phyloP scores from a whole-genome alignment of 2,888 invertebrate species.

The Oxycera nigricornis region DNA sequence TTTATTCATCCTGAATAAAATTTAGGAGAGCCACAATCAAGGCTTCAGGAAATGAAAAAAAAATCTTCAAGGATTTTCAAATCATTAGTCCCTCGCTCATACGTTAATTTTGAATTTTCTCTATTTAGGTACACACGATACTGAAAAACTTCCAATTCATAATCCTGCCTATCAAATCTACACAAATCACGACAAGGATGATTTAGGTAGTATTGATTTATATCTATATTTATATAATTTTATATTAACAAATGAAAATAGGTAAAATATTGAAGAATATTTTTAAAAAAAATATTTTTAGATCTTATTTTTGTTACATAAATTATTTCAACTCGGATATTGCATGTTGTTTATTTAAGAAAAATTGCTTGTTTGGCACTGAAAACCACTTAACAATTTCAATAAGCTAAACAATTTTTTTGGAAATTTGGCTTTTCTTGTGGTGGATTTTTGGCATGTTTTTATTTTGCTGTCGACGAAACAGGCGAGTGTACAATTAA shows the following conservation, averaged over 20 bases:
- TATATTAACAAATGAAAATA: no score
- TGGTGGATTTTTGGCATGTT: constrained; percentile 14
- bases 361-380: constrained; percentile 3
- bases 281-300: background rate
- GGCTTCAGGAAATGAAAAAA: background rate
- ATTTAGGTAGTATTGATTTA: constrained; percentile 50
- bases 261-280: background rate
- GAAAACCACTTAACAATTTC: background rate
- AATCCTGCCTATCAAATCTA: constrained; percentile 62
- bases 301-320: background rate
- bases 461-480: constrained; percentile 3
- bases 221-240: no score
- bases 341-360: no score
- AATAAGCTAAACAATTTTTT: background rate
- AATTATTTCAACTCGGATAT: constrained; percentile 14
- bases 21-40: background rate
- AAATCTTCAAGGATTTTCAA: background rate
- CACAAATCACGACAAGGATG: constrained; percentile 55
- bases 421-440: constrained; percentile 11
- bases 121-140: constrained; percentile 57
- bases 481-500: background rate
- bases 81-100: background rate
- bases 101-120: constrained; percentile 12
- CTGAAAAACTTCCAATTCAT: constrained; percentile 60
- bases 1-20: background rate